Evolutionary conservation across 2,797 vertebrate genomes (phyloP), one percentile per base, ranked within the genome.

Genomic region (Antennarius maculatus): DNA sequence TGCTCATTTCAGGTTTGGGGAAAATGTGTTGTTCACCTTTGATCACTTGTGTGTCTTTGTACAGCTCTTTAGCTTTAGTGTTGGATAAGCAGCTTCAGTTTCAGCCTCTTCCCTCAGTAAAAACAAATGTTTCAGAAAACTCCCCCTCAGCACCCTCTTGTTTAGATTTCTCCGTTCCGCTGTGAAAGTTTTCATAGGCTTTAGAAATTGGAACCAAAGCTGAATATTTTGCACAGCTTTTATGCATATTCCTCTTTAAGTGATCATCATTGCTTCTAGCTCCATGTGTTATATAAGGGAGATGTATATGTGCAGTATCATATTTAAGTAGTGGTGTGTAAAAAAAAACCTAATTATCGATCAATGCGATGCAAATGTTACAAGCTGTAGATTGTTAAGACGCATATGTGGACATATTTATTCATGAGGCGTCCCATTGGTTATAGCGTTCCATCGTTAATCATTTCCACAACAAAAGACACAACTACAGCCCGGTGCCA

Each of bases 61-160:
- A 65, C 67, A 54, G 58, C 43, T 41, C 16, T 66, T 48, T 59
- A 67, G 54, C 60, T 13, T 67, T 29, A 17, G 52, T 43, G 52
- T 68, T 55, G 37, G 52, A 23, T 61, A 74, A 62, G 69, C 67
- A 47, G 69, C 74, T 59, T 53, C 62, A 63, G 74, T 27, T 66
- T 8, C 11, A 62, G 61, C 69, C 68, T 68, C 69, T 76, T 66
- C 57, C 31, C 71, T 75, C 54, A 68, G 65, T 64, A 52, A 61
- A 79, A 83, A 83, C 77, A 79, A 54, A 77, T 75, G 52, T 55
- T 69, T 79, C 31, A 8, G 31, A 34, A 34, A 54, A 47, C 59
- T 76, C 42, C 64, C 49, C 45, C 65, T 64, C 23, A 39, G 3
- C n/a, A 56, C 46, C 55, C 29, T 56, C 63, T 34, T 56, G 7